A percentile compares a stretch with the other conserved stretches of the same genome.
Evolutionary conservation across 2,888 invertebrate genomes (phyloP).

Genomic region (Troides helena): DNA sequence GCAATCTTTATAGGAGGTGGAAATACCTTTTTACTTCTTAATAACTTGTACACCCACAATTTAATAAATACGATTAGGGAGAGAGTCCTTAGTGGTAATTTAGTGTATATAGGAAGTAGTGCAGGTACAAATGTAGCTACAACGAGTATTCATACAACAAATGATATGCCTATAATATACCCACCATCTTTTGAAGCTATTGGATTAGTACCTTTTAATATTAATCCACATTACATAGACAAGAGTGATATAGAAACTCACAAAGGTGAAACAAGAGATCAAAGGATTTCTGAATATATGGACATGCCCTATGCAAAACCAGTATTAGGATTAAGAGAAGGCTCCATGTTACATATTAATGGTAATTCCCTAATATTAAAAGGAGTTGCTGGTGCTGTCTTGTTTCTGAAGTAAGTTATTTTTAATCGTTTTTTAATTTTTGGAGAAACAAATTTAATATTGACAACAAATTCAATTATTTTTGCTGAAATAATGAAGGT

Average conservation of each 20-base stretch:
- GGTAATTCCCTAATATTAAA: constrained; percentile 80
- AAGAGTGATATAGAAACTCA: constrained; percentile 81
- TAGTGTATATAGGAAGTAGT: constrained; percentile 88
- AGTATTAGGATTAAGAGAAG: constrained; percentile 87
- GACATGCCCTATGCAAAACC: constrained; percentile 78
- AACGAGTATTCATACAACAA: constrained; percentile 88
- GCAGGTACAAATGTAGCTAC: constrained; percentile 93
- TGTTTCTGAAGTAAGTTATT: constrained; percentile 82
- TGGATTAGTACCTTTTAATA: constrained; percentile 88
- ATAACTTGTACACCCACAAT: constrained; percentile 84
- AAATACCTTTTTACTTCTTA: constrained; percentile 88
- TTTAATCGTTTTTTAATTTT: neutral
- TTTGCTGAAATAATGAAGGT: too few species aligned
- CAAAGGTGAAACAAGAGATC: constrained; percentile 89
- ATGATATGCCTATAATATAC: constrained; percentile 93
- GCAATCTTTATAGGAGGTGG: constrained; percentile 90
- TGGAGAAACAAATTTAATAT: too few species aligned
- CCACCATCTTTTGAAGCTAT: constrained; percentile 87
- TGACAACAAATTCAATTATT: too few species aligned
- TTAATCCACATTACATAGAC: constrained; percentile 91
- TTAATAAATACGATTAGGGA: constrained; percentile 82
- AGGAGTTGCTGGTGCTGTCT: constrained; percentile 82
- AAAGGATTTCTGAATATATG: constrained; percentile 85
- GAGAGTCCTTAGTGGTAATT: constrained; percentile 81
- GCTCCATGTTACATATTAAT: constrained; percentile 82